phyloP scores from a whole-genome alignment of 2,888 invertebrate species.

The Eumerus sabulonum region DNA sequence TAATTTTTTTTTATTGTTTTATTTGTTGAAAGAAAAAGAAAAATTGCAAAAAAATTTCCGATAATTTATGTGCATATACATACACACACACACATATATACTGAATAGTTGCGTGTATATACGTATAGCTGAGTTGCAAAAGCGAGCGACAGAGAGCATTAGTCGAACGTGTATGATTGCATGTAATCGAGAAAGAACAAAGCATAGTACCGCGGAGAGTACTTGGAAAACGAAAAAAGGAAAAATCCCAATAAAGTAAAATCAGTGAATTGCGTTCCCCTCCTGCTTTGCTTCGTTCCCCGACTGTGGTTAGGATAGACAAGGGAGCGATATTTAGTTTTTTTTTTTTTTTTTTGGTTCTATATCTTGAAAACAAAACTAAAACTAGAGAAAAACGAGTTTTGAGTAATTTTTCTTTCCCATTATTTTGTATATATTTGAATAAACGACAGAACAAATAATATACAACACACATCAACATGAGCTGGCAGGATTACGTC shows the following conservation, averaged over 20 bases:
- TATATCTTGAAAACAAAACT: no score
- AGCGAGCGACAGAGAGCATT: constrained; percentile 45
- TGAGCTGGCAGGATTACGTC: constrained; percentile 99
- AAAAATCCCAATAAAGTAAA: constrained; percentile 23
- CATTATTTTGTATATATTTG: constrained; percentile 41
- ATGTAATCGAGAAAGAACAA: constrained; percentile 48
- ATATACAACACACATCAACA: constrained; percentile 80
- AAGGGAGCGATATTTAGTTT: no score
- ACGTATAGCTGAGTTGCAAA: constrained; percentile 47
- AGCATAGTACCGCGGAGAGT: background rate
- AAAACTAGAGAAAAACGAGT: no score
- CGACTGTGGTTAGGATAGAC: no score
- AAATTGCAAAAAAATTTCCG: constrained; percentile 62
- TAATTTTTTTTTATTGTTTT: constrained; percentile 26
- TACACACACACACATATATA: constrained; percentile 38
- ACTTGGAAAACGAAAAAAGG: no score
- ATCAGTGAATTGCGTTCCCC: constrained; percentile 42
- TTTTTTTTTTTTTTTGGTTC: no score
- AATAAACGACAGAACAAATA: constrained; percentile 65
- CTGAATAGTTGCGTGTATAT: constrained; percentile 39
- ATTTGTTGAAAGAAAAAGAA: constrained; percentile 31
- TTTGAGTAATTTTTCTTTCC: constrained; percentile 53
- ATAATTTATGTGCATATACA: constrained; percentile 66
- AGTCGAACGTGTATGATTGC: constrained; percentile 39
- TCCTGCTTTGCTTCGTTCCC: constrained; percentile 17